These are phyloP conservation scores for Drosophila albomicans DNA, from an alignment of 1,140 invertebrate genomes.

Conservation along the genomic window DNA sequence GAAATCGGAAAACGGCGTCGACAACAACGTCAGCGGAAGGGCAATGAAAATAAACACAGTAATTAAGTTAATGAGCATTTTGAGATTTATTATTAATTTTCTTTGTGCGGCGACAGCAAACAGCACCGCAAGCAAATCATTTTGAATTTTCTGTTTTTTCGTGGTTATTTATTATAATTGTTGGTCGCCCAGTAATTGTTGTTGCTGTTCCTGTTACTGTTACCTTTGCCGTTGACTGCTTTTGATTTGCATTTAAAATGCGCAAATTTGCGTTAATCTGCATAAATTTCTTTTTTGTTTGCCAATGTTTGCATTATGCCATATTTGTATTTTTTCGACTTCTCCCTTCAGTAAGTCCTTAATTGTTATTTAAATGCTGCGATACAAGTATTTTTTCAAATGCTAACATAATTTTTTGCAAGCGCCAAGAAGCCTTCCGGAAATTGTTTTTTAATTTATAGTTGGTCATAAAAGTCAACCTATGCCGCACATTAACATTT, in stretches of 20 bases:
- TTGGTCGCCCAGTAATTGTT: slow-evolving; percentile 47
- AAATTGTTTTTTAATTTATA: slow-evolving; percentile 76
- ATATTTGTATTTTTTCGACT: slow-evolving; percentile 13
- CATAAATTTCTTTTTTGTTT: slow-evolving; percentile 39
- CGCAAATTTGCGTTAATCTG: slow-evolving; percentile 67
- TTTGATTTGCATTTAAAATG: slow-evolving; percentile 77
- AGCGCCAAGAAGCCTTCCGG: slow-evolving; percentile 18
- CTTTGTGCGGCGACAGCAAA: slow-evolving; percentile 45
- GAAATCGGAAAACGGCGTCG: slow-evolving; percentile 32
- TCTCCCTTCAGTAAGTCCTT: slow-evolving; percentile 40
- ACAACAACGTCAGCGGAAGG: slow-evolving; percentile 62
- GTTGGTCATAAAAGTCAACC: slow-evolving; percentile 55
- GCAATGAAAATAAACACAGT: slow-evolving; percentile 84
- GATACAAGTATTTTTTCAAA: slow-evolving; percentile 61
- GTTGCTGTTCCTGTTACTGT: slow-evolving; percentile 19
- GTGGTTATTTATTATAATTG: slow-evolving; percentile 77
- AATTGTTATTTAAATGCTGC: slow-evolving; percentile 72
- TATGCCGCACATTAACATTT: slow-evolving; percentile 55
- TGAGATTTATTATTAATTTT: slow-evolving; percentile 84
- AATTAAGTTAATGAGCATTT: slow-evolving; percentile 85
- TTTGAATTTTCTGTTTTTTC: slow-evolving; percentile 46
- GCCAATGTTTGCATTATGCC: slow-evolving; percentile 30
- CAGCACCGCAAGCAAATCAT: slow-evolving; percentile 53
- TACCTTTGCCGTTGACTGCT: slow-evolving; percentile 23
- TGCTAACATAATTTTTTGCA: slow-evolving; percentile 32